Percentiles rank a stretch among this genome's conserved stretches.
phyloP scores from a whole-genome alignment of 2,797 vertebrate species.

The Coilia nasus region DNA sequence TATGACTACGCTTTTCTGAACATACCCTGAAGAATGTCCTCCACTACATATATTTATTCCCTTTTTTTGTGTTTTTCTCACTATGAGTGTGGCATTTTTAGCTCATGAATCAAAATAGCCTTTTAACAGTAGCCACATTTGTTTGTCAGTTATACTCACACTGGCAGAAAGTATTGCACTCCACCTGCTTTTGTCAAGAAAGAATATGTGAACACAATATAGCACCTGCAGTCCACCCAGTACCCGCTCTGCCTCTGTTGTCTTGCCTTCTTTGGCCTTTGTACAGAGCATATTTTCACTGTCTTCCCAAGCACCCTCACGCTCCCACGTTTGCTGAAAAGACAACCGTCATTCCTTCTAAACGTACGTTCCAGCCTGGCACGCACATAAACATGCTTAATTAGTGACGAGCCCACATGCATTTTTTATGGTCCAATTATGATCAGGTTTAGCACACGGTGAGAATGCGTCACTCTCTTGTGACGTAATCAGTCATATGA shows the following conservation, averaged over 20 bases:
- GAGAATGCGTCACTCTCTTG: neutral
- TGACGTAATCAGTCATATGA: neutral
- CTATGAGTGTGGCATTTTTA: too few relatives aligned
- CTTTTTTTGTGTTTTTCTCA: too few relatives aligned
- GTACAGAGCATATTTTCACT: neutral
- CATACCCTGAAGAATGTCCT: too few relatives aligned
- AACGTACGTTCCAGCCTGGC: neutral
- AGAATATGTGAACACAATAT: neutral
- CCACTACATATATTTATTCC: too few relatives aligned
- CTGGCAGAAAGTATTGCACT: neutral
- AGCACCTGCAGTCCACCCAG: neutral
- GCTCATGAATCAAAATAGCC: too few relatives aligned
- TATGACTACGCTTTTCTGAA: too few relatives aligned
- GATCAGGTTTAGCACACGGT: neutral
- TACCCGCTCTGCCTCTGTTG: neutral
- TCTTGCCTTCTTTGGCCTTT: neutral
- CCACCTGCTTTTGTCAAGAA: neutral
- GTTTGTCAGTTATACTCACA: too few relatives aligned
- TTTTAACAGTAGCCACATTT: too few relatives aligned
- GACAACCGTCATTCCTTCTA: neutral
- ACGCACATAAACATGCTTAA: neutral
- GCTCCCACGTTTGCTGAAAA: neutral
- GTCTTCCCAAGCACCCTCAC: neutral
- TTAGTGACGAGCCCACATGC: neutral
- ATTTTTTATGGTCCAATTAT: slow-evolving; percentile 4